Conservation (phyloP, 2,888 invertebrate genomes). For the Schrankia costaestrigalis region DNA sequence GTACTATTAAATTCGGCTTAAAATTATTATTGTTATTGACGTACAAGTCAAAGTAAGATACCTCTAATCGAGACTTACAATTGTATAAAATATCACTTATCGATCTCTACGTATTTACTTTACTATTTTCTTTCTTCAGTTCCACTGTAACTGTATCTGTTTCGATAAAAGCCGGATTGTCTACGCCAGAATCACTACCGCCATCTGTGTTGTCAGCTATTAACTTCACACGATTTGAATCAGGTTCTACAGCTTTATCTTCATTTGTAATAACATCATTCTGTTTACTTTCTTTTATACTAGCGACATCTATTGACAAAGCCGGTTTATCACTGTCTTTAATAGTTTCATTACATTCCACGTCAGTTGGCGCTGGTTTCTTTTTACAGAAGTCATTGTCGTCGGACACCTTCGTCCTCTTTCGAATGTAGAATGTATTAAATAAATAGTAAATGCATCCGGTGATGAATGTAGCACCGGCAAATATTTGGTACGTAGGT, state of each 20-base stretch:
- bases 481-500: slow-evolving; percentile 86
- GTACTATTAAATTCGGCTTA: slow-evolving; percentile 21
- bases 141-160: too few relatives aligned
- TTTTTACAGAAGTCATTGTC: slow-evolving; percentile 82
- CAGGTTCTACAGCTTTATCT: slow-evolving; percentile 26
- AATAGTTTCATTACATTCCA: slow-evolving; percentile 52
- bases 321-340: slow-evolving; percentile 43
- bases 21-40: slow-evolving; percentile 13
- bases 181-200: slow-evolving; percentile 71
- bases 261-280: slow-evolving; percentile 15
- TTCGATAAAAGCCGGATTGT: slow-evolving; percentile 69
- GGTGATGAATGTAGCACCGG: slow-evolving; percentile 81
- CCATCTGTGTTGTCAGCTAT: slow-evolving; percentile 62
- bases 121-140: slow-evolving; percentile 52
- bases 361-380: slow-evolving; percentile 60
- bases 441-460: slow-evolving; percentile 85
- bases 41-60: too few relatives aligned
- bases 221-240: slow-evolving; percentile 39
- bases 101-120: slow-evolving; percentile 38
- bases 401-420: slow-evolving; percentile 67
- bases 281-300: slow-evolving; percentile 36
- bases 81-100: background rate
- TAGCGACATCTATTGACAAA: slow-evolving; percentile 51
- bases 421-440: slow-evolving; percentile 83
- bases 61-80: background rate